phyloP scores from a whole-genome alignment of 2,113 vertebrate species.

The Holacanthus passer region DNA sequence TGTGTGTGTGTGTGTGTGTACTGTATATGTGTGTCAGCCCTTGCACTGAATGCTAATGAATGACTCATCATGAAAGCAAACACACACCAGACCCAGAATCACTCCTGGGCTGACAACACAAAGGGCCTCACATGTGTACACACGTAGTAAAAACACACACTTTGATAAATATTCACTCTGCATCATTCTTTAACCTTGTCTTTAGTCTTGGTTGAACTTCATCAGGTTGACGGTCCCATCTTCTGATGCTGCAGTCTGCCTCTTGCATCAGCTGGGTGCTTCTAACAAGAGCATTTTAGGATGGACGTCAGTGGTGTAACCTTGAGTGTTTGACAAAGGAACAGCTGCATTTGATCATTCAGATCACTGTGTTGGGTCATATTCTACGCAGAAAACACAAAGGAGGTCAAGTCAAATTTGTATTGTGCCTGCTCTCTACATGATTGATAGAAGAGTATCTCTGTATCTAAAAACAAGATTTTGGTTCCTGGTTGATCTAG shows the following conservation, averaged over 20 bases:
- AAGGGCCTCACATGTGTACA: neutral
- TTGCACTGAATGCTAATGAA: slow-evolving; percentile 31
- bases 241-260: slow-evolving; percentile 22
- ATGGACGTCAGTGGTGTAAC: slow-evolving; percentile 14
- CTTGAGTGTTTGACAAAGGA: slow-evolving; percentile 10
- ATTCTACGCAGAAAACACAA: neutral
- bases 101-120: neutral
- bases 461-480: too few species aligned
- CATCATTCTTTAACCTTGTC: neutral
- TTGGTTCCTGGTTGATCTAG: too few species aligned
- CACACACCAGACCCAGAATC: slow-evolving; percentile 4
- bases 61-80: slow-evolving; percentile 37
- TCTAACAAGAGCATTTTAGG: slow-evolving; percentile 31
- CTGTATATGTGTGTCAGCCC: neutral
- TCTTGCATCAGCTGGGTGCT: slow-evolving; percentile 15
- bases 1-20: slow-evolving; percentile 14
- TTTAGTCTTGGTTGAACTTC: slow-evolving; percentile 17
- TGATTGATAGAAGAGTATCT: too few species aligned
- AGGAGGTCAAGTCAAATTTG: neutral
- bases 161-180: neutral
- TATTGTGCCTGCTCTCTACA: neutral
- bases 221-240: slow-evolving; percentile 7
- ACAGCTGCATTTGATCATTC: slow-evolving; percentile 23
- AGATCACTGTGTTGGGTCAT: neutral
- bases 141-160: slow-evolving; percentile 6